Conservation (phyloP, 2,888 invertebrate genomes). For the Andrena hattorfiana region DNA sequence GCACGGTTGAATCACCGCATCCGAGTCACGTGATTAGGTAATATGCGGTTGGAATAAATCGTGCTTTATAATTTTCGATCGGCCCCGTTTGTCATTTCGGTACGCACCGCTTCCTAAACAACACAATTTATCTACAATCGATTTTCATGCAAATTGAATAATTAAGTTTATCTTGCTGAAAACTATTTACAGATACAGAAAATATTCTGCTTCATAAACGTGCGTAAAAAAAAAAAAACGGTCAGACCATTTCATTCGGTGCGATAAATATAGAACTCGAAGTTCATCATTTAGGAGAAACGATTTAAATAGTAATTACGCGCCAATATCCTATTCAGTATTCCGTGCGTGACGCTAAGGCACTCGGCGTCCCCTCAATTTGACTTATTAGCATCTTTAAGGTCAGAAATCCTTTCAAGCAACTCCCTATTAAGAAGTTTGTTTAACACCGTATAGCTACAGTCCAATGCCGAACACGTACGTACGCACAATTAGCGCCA, state of each 20-base stretch:
- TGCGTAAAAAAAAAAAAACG: background rate
- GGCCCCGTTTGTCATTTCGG: conserved; percentile 25
- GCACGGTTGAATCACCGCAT: conserved; percentile 63
- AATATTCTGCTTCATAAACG: background rate
- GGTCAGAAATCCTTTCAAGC: conserved; percentile 1
- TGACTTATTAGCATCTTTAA: conserved; percentile 1
- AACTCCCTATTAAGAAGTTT: background rate
- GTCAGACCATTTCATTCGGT: background rate
- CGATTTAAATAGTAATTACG: conserved; percentile 20
- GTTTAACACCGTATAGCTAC: background rate
- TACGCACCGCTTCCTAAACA: background rate
- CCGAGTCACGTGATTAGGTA: conserved; percentile 63
- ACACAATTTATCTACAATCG: conserved; percentile 14
- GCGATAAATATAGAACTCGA: conserved; percentile 7
- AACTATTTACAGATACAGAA: background rate
- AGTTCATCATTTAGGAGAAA: conserved; percentile 11
- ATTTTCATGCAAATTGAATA: background rate
- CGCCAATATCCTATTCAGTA: background rate
- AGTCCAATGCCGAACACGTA: background rate
- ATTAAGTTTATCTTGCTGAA: background rate
- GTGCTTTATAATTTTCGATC: conserved; percentile 53
- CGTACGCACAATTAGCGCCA: background rate
- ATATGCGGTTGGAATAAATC: conserved; percentile 50
- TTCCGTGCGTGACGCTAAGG: background rate
- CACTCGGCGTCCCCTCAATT: background rate